These are phyloP conservation scores for Microcebus murinus DNA, from an alignment of 2,113 vertebrate genomes.

Conservation along the genomic window DNA sequence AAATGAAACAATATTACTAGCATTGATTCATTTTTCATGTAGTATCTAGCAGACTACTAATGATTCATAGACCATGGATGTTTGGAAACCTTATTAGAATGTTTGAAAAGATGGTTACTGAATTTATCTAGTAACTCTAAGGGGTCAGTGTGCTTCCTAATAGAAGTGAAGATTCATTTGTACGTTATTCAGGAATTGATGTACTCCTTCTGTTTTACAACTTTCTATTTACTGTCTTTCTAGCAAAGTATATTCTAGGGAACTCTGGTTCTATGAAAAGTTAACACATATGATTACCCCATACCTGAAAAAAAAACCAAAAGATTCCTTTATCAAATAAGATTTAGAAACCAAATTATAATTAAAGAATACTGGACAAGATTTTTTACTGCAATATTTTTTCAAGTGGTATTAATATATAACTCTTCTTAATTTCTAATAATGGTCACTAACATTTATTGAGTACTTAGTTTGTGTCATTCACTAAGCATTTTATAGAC, in stretches of 20 bases:
- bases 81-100: constrained; percentile 5
- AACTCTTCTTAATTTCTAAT: not conserved
- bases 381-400: not conserved
- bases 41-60: not conserved
- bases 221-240: not conserved
- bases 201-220: constrained; percentile 21
- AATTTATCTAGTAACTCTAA: constrained; percentile 39
- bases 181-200: constrained; percentile 19
- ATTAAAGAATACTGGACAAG: not conserved
- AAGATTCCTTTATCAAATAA: not conserved
- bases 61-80: not conserved
- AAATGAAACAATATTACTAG: not conserved
- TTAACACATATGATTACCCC: not conserved
- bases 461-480: constrained; percentile 25
- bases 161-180: constrained; percentile 35
- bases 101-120: constrained; percentile 12
- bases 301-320: not conserved
- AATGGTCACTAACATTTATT: constrained; percentile 17
- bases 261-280: constrained; percentile 19
- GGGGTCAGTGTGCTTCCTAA: not conserved
- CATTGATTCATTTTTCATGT: constrained; percentile 44
- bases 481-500: constrained; percentile 14
- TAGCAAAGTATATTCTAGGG: constrained; percentile 16
- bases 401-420: not conserved
- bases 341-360: not conserved